These are phyloP conservation scores for Diadromus collaris DNA, from an alignment of 2,888 invertebrate genomes.

Conservation along the genomic window DNA sequence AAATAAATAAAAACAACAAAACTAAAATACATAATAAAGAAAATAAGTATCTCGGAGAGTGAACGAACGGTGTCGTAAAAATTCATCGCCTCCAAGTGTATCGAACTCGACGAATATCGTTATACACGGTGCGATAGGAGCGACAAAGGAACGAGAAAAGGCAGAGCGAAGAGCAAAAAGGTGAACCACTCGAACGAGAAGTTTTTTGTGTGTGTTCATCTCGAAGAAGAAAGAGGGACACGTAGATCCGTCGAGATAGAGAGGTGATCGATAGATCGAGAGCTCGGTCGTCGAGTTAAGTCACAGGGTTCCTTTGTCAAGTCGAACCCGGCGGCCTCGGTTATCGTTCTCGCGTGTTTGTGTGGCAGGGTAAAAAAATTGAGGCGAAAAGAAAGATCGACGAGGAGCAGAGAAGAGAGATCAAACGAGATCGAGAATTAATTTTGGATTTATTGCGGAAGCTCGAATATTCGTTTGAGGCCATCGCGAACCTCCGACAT, in stretches of 20 bases:
- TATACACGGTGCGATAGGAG: slow-evolving; percentile 14
- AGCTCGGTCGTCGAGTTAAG: slow-evolving; percentile 5
- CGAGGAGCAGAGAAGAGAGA: background rate
- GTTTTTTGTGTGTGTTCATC: background rate
- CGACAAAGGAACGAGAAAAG: background rate
- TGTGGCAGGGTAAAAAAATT: background rate
- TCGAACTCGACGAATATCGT: slow-evolving; percentile 5
- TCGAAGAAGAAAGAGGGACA: slow-evolving; percentile 10
- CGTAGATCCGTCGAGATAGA: slow-evolving; percentile 14
- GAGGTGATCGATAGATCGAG: slow-evolving; percentile 33
- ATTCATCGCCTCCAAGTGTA: background rate
- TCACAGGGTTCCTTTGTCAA: slow-evolving; percentile 13
- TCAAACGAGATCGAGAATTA: background rate
- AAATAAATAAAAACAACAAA: background rate
- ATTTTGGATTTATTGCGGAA: background rate
- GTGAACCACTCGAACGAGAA: background rate
- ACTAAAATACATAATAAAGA: no score
- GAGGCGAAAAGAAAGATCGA: background rate
- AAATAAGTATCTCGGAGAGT: no score
- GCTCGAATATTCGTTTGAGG: slow-evolving; percentile 11
- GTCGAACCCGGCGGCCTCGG: slow-evolving; percentile 25
- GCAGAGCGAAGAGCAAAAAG: background rate
- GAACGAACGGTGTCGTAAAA: background rate
- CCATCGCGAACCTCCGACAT: slow-evolving; percentile 10
- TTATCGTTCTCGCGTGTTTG: slow-evolving; percentile 20